A percentile compares a stretch with the other conserved stretches of the same genome.
Conservation (phyloP, 2,888 invertebrate species). For the Melieria crassipennis region DNA sequence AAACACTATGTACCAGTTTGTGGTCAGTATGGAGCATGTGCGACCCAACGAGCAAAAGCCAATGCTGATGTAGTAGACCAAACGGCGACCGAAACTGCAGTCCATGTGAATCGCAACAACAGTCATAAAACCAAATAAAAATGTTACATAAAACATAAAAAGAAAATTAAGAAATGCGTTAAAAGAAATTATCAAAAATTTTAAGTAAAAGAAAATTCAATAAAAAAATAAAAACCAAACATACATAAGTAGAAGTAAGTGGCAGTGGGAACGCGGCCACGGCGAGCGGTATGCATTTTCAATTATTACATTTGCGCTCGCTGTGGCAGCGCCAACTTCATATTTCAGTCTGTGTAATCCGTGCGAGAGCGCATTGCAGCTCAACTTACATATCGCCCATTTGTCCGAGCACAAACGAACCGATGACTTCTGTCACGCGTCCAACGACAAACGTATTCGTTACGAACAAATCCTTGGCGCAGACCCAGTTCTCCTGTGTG, state of each 20-base stretch:
- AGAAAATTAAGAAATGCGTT: slow-evolving; percentile 5
- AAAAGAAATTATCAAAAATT: slow-evolving; percentile 21
- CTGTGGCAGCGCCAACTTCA: background rate
- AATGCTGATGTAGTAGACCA: slow-evolving; percentile 67
- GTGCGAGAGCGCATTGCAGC: background rate
- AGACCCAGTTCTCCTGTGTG: slow-evolving; percentile 70
- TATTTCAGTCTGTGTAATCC: slow-evolving; percentile 10
- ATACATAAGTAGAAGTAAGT: background rate
- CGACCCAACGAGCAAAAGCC: slow-evolving; percentile 66
- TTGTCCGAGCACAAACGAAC: slow-evolving; percentile 70
- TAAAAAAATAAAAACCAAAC: slow-evolving; percentile 29
- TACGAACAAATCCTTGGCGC: slow-evolving; percentile 68
- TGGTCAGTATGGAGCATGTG: slow-evolving; percentile 62
- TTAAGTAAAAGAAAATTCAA: slow-evolving; percentile 27
- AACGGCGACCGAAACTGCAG: slow-evolving; percentile 67
- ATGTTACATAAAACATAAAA: no score
- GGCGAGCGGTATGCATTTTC: slow-evolving; percentile 33
- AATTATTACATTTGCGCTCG: slow-evolving; percentile 32
- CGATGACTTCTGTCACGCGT: slow-evolving; percentile 69
- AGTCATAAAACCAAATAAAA: no score
- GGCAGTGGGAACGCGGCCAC: slow-evolving; percentile 7
- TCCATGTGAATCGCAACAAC: background rate
- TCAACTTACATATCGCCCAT: slow-evolving; percentile 69
- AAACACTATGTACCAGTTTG: slow-evolving; percentile 65
- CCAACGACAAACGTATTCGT: slow-evolving; percentile 69